phyloP scores from a whole-genome alignment of 1,140 invertebrate species.

The Heliconius eleuchia region DNA sequence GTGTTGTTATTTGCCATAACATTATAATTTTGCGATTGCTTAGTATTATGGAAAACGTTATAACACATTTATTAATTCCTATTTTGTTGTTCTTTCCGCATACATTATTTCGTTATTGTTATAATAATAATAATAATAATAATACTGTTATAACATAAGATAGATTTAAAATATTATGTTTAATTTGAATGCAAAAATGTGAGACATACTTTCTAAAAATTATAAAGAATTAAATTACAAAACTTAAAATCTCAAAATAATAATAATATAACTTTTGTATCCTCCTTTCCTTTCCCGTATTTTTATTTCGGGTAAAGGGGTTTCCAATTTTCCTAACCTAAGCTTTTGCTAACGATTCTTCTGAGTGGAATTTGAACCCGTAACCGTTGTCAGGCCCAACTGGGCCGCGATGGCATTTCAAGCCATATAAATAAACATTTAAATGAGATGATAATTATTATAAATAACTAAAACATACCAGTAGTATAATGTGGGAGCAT shows the following conservation, averaged over 20 bases:
- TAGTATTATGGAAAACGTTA: not conserved
- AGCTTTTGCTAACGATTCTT: not conserved
- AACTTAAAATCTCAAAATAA: too few relatives aligned
- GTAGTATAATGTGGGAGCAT: slow-evolving; percentile 62
- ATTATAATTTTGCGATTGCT: not conserved
- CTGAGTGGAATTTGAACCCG: not conserved
- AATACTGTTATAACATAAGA: not conserved
- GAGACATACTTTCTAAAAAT: too few relatives aligned
- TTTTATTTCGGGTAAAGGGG: too few relatives aligned
- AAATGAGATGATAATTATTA: not conserved
- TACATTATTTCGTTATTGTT: not conserved
- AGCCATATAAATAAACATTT: not conserved
- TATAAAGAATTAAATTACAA: too few relatives aligned
- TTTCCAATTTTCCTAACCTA: too few relatives aligned
- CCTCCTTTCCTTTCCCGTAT: too few relatives aligned
- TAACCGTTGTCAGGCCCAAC: not conserved
- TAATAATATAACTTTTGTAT: too few relatives aligned
- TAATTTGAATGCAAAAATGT: too few relatives aligned
- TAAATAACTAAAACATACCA: slow-evolving; percentile 50
- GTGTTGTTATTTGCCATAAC: not conserved
- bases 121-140: too few relatives aligned
- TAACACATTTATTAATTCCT: not conserved
- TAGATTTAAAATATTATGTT: not conserved
- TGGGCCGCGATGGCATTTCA: too few relatives aligned
- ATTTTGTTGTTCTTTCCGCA: not conserved